These are phyloP conservation scores for Drosophila imparisetae DNA, from an alignment of 2,888 invertebrate genomes.

Conservation along the genomic window DNA sequence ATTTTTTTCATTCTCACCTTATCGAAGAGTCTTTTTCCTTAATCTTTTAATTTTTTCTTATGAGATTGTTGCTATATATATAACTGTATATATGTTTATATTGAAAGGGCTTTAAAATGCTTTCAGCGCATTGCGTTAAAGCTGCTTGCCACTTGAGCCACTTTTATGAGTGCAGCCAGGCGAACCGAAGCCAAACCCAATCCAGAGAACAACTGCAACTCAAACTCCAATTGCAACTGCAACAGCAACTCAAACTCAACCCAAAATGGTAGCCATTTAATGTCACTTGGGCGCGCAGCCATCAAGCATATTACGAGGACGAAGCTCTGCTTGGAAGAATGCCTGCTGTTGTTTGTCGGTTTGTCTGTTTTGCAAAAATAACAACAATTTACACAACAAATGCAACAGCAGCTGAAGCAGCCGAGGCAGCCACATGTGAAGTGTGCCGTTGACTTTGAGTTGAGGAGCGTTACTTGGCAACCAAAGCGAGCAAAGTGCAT, in stretches of 20 bases:
- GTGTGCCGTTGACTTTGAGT: slow-evolving; percentile 73
- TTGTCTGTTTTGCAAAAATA: slow-evolving; percentile 55
- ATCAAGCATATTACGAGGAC: slow-evolving; percentile 77
- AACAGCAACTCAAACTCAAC: slow-evolving; percentile 28
- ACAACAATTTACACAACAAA: slow-evolving; percentile 79
- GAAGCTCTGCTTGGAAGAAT: slow-evolving; percentile 36
- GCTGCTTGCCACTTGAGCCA: slow-evolving; percentile 71
- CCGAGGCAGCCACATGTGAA: slow-evolving; percentile 72
- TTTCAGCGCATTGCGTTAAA: slow-evolving; percentile 63
- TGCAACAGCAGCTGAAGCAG: slow-evolving; percentile 44
- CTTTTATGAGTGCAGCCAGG: slow-evolving; percentile 65
- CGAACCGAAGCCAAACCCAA: slow-evolving; percentile 43
- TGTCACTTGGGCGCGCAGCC: slow-evolving; percentile 78
- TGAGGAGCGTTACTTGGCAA: slow-evolving; percentile 41
- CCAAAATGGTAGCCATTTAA: slow-evolving; percentile 75
- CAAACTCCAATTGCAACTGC: slow-evolving; percentile 15
- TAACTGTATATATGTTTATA: background rate
- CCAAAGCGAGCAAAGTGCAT: slow-evolving; percentile 67
- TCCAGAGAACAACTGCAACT: slow-evolving; percentile 10
- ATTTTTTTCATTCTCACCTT: background rate
- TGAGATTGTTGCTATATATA: background rate
- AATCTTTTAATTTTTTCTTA: background rate
- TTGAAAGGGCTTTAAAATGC: slow-evolving; percentile 60
- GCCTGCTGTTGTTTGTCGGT: slow-evolving; percentile 49
- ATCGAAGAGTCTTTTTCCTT: background rate